A percentile compares a stretch with the other conserved stretches of the same genome.
These are phyloP conservation scores for Trematomus loennbergii DNA, from an alignment of 2,113 vertebrate species.

Conservation along the genomic window DNA sequence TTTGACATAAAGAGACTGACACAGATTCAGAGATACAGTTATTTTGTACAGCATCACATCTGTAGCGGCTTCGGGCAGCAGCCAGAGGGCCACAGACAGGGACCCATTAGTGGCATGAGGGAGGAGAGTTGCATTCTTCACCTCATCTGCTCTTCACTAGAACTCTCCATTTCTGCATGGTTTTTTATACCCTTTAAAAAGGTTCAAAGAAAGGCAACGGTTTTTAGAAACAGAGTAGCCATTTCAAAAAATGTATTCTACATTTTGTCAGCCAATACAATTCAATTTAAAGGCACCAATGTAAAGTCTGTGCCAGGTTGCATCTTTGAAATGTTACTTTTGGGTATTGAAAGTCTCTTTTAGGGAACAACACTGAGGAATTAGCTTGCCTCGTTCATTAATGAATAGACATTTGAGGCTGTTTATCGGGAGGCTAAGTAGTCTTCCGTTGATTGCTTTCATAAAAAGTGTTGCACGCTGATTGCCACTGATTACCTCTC, in stretches of 20 bases:
- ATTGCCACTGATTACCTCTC: slow-evolving; percentile 14
- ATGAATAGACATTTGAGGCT: slow-evolving; percentile 22
- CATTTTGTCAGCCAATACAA: neutral
- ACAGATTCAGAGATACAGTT: neutral
- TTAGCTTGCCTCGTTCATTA: slow-evolving; percentile 17
- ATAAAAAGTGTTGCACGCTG: neutral
- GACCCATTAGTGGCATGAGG: slow-evolving; percentile 34
- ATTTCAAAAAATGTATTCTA: no score
- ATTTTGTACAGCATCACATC: slow-evolving; percentile 15
- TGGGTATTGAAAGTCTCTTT: neutral
- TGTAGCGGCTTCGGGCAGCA: slow-evolving; percentile 15
- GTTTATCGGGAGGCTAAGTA: slow-evolving; percentile 34
- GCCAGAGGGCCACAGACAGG: slow-evolving; percentile 34
- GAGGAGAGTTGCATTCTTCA: neutral
- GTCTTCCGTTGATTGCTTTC: slow-evolving; percentile 23
- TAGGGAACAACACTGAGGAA: neutral
- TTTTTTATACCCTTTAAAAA: neutral
- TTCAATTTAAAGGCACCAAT: neutral
- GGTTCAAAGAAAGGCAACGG: slow-evolving; percentile 14
- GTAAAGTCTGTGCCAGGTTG: neutral
- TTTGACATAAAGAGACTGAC: neutral
- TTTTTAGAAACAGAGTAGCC: neutral
- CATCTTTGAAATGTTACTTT: neutral
- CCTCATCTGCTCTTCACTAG: slow-evolving; percentile 4
- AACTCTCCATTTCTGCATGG: slow-evolving; percentile 20